Evolutionary conservation across 2,113 vertebrate genomes (phyloP).

Genomic region (Atractosteus spatula): DNA sequence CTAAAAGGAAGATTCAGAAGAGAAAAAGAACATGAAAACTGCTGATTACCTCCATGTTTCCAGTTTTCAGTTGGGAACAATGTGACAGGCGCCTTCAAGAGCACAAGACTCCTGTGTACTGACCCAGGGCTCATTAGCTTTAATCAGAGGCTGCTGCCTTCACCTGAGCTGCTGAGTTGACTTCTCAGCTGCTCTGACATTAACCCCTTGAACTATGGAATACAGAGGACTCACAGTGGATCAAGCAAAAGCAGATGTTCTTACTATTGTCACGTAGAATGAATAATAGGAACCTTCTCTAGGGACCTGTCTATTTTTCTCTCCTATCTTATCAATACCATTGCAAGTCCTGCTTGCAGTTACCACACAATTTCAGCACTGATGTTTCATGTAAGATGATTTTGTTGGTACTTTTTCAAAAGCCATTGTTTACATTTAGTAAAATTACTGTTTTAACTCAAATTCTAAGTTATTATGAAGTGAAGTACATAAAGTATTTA

Average conservation of each 20-base stretch:
- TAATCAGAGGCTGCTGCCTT: conserved; percentile 53
- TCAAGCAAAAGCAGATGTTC: conserved; percentile 12
- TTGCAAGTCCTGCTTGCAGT: conserved; percentile 19
- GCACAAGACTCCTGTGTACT: conserved; percentile 33
- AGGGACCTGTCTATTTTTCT: conserved; percentile 16
- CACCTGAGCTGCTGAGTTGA: conserved; percentile 39
- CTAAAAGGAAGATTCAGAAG: too few species aligned
- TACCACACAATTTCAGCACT: conserved; percentile 23
- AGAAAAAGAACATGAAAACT: conserved; percentile 27
- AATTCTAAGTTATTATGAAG: too few species aligned
- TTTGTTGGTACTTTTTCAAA: not conserved
- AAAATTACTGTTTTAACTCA: too few species aligned
- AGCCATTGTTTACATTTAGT: too few species aligned
- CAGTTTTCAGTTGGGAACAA: conserved; percentile 31
- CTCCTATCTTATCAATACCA: conserved; percentile 15
- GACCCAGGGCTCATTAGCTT: conserved; percentile 49
- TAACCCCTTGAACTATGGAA: conserved; percentile 45
- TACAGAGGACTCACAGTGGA: conserved; percentile 5
- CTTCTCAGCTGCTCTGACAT: conserved; percentile 44
- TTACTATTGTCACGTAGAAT: conserved; percentile 43
- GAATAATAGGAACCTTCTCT: conserved; percentile 41
- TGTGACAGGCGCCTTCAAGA: conserved; percentile 7
- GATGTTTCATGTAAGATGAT: not conserved
- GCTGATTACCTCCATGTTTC: not conserved
- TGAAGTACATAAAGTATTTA: too few species aligned